Base-by-base conservation (phyloP, 2,113 vertebrate species). In the Pluvialis apricaria region DNA sequence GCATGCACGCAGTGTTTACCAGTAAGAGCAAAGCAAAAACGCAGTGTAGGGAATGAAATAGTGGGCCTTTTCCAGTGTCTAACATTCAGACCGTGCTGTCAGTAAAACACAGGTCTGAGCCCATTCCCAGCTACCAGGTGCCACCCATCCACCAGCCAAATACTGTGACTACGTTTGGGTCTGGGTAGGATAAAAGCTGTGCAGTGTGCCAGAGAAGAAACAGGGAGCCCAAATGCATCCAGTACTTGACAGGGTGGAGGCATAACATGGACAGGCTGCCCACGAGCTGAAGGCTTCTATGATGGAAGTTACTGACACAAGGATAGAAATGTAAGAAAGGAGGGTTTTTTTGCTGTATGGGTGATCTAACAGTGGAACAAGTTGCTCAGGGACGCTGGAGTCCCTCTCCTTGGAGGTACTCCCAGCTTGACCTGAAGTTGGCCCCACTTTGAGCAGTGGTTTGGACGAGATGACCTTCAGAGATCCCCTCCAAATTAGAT, bases 31-130 rank as follows among this genome's bases (percentile, higher is more conserved):
- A 76, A 38, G 24, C 14, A 85, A 40, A 86, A 62, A 60, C 42
- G 13, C 40, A 25, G n/a, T 5, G 7, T 26, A 78, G 65, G 40
- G 47, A 40, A 32, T 36, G 34, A 79, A 65, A 70, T 36, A 1
- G 0, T 3, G 1, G 55, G 19, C 26, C 10, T 4, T 31, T 51
- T 64, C 42, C 47, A 52, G 42, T 1, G 0, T 19, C 42, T 11
- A 17, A 15, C 17, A 8, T 6, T 51, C n/a, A 70, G 38, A 7
- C 20, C 25, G 20, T 15, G 24, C 26, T 88, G 58, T 40, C 42
- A 20, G 54, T 28, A 64, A 54, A 83, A 69, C 9, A 29, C 10
- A 24, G 21, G 32, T 58, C 16, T 29, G 31, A 73, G 19, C 18
- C 25, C 1, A 0, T 16, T 42, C 24, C 14, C 40, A 58, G 61